These are phyloP conservation scores for Cranoglanis bouderius DNA, from an alignment of 2,113 vertebrate genomes.

Conservation along the genomic window DNA sequence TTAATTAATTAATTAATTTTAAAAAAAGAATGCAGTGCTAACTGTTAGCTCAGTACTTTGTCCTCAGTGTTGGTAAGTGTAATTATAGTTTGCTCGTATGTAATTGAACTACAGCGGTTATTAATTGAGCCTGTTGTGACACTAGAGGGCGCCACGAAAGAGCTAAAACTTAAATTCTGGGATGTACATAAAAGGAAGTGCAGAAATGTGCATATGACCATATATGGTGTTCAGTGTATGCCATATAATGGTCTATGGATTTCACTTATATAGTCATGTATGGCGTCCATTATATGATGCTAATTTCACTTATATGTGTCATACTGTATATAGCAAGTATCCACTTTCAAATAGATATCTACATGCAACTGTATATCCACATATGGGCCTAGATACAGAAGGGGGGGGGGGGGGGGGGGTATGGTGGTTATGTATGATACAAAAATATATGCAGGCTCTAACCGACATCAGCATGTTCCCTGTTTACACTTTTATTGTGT, in stretches of 20 bases:
- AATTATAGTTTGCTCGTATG: no score
- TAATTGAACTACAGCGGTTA: background rate
- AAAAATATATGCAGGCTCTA: background rate
- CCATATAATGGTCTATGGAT: background rate
- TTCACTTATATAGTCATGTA: background rate
- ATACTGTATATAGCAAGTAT: background rate
- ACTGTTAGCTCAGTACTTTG: background rate
- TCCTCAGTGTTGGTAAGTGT: background rate
- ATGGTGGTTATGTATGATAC: background rate
- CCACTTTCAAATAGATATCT: background rate
- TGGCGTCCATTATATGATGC: background rate
- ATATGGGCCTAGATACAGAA: background rate
- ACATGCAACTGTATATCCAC: background rate
- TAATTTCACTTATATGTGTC: background rate
- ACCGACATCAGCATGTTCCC: background rate
- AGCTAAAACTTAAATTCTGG: background rate
- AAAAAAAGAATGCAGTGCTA: background rate
- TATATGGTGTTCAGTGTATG: background rate
- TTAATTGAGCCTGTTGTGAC: background rate
- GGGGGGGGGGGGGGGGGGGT: no score
- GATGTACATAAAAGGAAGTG: background rate
- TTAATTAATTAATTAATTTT: no score
- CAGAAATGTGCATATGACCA: background rate
- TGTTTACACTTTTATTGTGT: background rate
- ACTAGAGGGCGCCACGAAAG: slow-evolving; percentile 42